phyloP scores from a whole-genome alignment of 2,797 vertebrate species.

The Craterocephalus amniculus region DNA sequence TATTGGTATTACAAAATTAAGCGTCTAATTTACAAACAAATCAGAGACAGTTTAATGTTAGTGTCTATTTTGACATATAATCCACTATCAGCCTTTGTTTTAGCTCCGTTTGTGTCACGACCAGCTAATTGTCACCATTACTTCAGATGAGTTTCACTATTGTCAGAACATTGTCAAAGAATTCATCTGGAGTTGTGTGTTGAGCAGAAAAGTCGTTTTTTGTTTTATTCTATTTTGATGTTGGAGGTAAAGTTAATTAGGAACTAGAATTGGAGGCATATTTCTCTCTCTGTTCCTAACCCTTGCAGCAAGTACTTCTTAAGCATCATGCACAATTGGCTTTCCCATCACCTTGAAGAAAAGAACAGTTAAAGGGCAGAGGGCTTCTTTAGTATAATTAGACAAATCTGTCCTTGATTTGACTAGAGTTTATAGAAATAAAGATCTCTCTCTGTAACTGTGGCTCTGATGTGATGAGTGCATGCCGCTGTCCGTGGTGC shows the following conservation, averaged over 20 bases:
- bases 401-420: not conserved
- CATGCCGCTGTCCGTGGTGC: constrained; percentile 4
- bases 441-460: not conserved
- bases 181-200: not conserved
- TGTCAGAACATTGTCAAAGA: not conserved
- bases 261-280: not conserved
- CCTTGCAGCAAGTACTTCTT: not conserved
- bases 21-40: not conserved
- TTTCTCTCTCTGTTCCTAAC: not conserved
- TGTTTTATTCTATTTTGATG: no score
- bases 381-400: not conserved
- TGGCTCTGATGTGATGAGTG: not conserved
- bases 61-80: constrained; percentile 9
- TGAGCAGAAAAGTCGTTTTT: not conserved
- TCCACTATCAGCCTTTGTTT: not conserved
- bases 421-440: not conserved
- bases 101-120: not conserved
- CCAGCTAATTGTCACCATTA: not conserved
- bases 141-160: not conserved
- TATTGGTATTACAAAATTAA: no score
- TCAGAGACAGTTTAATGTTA: not conserved
- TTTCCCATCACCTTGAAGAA: not conserved
- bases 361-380: not conserved
- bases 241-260: not conserved
- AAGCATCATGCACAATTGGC: not conserved